Evolutionary conservation across 2,797 vertebrate genomes (phyloP), one percentile per base, ranked within the genome.

Genomic region (Ctenopoma multispine): DNA sequence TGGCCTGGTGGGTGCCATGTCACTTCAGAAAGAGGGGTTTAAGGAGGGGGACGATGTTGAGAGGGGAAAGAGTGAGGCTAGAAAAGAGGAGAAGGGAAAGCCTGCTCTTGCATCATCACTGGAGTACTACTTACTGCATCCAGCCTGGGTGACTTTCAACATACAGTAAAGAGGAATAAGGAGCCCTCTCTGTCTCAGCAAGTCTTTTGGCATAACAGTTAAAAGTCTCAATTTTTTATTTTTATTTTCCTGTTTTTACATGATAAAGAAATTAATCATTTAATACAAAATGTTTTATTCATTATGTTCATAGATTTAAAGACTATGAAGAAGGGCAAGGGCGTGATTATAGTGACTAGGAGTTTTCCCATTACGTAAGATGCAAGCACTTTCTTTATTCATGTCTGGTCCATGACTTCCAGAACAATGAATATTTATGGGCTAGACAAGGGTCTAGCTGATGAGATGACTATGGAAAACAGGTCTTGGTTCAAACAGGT

Each of bases 1-100:
- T n/a, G 59, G 85, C 84, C 85, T 74, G 83, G 77, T 89, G 88
- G 89, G 84, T 89, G 88, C 85, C 82, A 84, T 89, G 85, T 90
- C 86, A 84, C 85, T 87, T 82, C 80, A 84, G 83, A 71, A 66
- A 80, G 85, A 73, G 71, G 80, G 70, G 54, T 60, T 66, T 44
- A 4, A 38, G 27, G 20, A 17, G 60, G 34, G 57, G 50, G 50
- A 71, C 27, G 63, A 17, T 69, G 68, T 69, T 81, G 80, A 62
- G 80, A 72, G 75, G 72, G 80, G 79, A 78, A 84, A 84, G 86
- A 84, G 90, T 90, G 89, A 90, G 56, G 64, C 63, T 67, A 63
- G 66, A 55, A 65, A 63, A 63, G 61, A 68, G 63, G 4, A 69
- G 69, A 60, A 61, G 70, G 53, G 61, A 72, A 14, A 61, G 84